phyloP scores from a whole-genome alignment of 2,797 vertebrate species.

The Coregonus sp. region DNA sequence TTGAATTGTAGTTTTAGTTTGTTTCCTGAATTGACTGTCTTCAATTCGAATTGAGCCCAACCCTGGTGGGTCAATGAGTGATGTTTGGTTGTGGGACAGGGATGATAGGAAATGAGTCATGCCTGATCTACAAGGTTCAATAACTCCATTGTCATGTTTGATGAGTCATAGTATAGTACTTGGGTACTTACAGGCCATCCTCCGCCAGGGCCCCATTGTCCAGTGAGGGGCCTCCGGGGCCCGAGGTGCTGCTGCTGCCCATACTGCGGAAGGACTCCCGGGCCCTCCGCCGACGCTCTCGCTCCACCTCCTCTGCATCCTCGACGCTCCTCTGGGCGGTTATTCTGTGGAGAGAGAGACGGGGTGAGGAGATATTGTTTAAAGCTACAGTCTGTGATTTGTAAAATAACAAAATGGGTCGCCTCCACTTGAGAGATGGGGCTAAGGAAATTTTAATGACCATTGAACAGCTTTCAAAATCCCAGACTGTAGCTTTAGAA shows the following conservation, averaged over 20 bases:
- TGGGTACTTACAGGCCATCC: constrained; percentile 77
- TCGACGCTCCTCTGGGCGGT: constrained; percentile 88
- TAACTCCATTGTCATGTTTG: not conserved
- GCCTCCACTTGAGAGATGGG: not conserved
- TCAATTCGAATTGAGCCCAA: not conserved
- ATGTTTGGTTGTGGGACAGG: not conserved
- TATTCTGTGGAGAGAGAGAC: constrained; percentile 58
- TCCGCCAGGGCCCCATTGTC: constrained; percentile 59
- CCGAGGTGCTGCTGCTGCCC: constrained; percentile 42
- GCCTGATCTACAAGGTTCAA: not conserved
- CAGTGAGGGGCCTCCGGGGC: constrained; percentile 34
- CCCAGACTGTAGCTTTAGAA: not conserved
- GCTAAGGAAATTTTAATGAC: not conserved
- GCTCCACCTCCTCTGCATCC: constrained; percentile 86
- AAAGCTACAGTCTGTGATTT: not conserved
- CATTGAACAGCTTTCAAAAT: not conserved
- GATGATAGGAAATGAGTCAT: not conserved
- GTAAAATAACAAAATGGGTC: not conserved
- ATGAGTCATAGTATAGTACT: not conserved
- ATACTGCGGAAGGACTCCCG: constrained; percentile 65
- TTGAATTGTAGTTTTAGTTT: no score
- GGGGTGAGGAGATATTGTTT: not conserved
- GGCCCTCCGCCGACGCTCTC: constrained; percentile 77
- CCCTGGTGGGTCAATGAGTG: not conserved
- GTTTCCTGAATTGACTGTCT: no score